Conservation (phyloP, 92 coral and sea anemone species). For the Actinernus sp. region DNA sequence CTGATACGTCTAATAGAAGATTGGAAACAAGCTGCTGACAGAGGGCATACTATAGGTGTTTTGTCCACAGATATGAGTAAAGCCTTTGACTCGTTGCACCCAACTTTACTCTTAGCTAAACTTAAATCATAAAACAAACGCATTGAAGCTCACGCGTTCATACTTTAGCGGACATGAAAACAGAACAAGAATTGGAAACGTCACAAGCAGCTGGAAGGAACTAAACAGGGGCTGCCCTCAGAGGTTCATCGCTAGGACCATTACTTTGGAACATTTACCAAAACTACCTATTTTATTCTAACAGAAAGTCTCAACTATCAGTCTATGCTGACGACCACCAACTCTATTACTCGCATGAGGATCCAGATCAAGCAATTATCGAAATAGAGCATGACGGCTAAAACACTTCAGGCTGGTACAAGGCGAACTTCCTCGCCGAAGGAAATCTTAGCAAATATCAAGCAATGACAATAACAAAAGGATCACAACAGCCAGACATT, state of each 20-base stretch:
- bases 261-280: slow-evolving; percentile 63
- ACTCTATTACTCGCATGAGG: too few relatives aligned
- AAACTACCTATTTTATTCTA: slow-evolving; percentile 60
- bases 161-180: slow-evolving; percentile 43
- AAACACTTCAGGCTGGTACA: too few relatives aligned
- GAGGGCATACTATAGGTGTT: slow-evolving; percentile 25
- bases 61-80: slow-evolving; percentile 54
- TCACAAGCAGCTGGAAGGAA: slow-evolving; percentile 31
- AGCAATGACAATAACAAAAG: too few relatives aligned
- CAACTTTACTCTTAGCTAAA: slow-evolving; percentile 47
- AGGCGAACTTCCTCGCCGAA: too few relatives aligned
- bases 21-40: slow-evolving; percentile 41
- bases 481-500: too few relatives aligned
- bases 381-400: too few relatives aligned
- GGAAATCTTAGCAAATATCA: too few relatives aligned
- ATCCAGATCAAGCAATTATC: too few relatives aligned
- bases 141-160: slow-evolving; percentile 12
- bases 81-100: slow-evolving; percentile 73
- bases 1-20: slow-evolving; percentile 49
- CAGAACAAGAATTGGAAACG: slow-evolving; percentile 26
- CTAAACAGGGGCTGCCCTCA: slow-evolving; percentile 63
- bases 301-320: slow-evolving; percentile 48
- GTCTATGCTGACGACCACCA: slow-evolving; percentile 74
- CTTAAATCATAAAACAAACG: slow-evolving; percentile 51
- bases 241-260: slow-evolving; percentile 63